Evolutionary conservation across 2,113 vertebrate species (phyloP).

Genomic region (Gulo gulo): DNA sequence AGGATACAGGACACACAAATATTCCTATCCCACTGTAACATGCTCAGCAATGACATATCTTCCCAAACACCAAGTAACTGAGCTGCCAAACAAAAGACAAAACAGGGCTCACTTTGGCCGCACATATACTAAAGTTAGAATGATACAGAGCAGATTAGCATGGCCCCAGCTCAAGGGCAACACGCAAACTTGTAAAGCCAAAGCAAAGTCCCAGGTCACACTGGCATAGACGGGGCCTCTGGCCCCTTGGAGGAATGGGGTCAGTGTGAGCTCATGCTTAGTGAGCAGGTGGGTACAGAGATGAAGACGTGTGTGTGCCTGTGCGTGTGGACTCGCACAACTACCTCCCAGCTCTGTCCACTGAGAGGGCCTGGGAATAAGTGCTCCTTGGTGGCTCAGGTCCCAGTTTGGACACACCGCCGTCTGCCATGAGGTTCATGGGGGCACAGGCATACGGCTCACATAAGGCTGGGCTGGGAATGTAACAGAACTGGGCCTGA

Average conservation of each 20-base stretch:
- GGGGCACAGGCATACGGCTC: rapidly evolving
- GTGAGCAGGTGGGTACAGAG: rapidly evolving
- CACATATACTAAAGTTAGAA: not conserved
- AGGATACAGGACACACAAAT: not conserved
- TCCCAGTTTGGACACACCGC: rapidly evolving
- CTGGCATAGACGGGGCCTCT: not conserved
- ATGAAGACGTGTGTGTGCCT: rapidly evolving
- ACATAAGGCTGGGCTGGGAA: not conserved
- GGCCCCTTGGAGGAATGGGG: too few relatives aligned
- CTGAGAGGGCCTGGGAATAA: not conserved
- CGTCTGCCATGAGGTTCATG: rapidly evolving
- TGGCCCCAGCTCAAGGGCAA: not conserved
- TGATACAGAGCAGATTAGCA: not conserved
- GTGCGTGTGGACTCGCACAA: not conserved
- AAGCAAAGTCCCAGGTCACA: not conserved
- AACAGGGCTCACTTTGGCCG: not conserved
- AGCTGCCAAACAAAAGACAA: too few relatives aligned
- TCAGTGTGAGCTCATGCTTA: rapidly evolving
- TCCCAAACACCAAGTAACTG: not conserved
- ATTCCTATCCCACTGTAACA: not conserved
- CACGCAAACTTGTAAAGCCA: not conserved
- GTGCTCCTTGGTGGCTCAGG: not conserved
- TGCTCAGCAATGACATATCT: not conserved
- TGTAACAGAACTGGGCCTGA: not conserved
- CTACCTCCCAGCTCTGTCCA: rapidly evolving